A percentile compares a stretch with the other conserved stretches of the same genome.
phyloP scores from a whole-genome alignment of 1,140 invertebrate species.

The Musca vetustissima region DNA sequence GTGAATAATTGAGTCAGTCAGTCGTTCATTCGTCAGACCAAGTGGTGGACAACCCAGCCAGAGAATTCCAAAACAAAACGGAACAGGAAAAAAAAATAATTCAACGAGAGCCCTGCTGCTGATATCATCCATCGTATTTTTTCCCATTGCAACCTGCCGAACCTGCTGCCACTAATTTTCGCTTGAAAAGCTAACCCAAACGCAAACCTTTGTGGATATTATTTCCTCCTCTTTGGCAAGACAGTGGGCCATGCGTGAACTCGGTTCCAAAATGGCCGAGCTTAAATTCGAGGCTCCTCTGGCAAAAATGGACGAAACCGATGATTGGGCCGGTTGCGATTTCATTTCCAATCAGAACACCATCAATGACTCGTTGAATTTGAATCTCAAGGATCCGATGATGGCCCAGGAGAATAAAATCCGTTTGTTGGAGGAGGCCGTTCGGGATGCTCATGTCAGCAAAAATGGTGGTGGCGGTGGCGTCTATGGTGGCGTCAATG shows the following conservation, averaged over 20 bases:
- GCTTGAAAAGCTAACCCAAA: neutral
- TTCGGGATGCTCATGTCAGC: slow-evolving; percentile 50
- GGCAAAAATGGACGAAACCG: slow-evolving; percentile 90
- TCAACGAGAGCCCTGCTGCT: no score
- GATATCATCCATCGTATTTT: no score
- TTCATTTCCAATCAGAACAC: slow-evolving; percentile 59
- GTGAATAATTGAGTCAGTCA: neutral
- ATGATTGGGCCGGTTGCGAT: slow-evolving; percentile 68
- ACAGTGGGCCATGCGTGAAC: slow-evolving; percentile 71
- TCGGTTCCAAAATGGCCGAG: slow-evolving; percentile 90
- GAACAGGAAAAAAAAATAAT: no score
- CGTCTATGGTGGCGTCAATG: no score
- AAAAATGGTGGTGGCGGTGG: slow-evolving; percentile 41
- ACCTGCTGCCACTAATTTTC: no score
- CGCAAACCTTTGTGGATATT: neutral
- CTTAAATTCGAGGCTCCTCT: slow-evolving; percentile 95
- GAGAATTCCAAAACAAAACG: no score
- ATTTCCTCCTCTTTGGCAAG: neutral
- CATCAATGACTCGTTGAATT: slow-evolving; percentile 64
- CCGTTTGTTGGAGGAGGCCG: slow-evolving; percentile 52
- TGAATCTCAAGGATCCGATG: slow-evolving; percentile 58
- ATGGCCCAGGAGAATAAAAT: slow-evolving; percentile 53
- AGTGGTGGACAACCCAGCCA: no score
- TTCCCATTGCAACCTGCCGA: no score
- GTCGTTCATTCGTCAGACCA: no score